Evolutionary conservation across 35 echinoderm and acorn worm species (phyloP), one percentile per base, ranked within the genome.

Genomic region (Strongylocentrotus purpuratus): DNA sequence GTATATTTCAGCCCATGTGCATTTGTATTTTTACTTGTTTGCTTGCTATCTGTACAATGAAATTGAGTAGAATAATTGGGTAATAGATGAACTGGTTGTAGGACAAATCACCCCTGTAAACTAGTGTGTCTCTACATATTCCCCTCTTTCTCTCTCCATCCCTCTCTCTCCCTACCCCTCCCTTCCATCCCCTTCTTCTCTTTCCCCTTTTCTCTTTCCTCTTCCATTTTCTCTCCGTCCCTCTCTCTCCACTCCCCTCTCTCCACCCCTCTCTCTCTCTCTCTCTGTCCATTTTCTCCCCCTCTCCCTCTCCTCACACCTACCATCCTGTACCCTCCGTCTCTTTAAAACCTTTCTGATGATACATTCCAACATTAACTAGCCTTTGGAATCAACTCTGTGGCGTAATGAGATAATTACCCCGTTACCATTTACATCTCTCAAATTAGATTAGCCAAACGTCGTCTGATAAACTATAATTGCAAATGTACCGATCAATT

Each of bases 381-480:
- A 78, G 65, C 65, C 20, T 78, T 7, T 25, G 25, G 65, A 78
- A n/a, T 78, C 20, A n/a, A 78, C 22, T 78, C 22, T 78, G 20
- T n/a, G 65, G 65, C 65, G 7, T 78, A 78, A 78, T 78, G 65
- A 78, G 65, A 78, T 78, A n/a, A 78, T 78, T 78, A n/a, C 65
- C 28, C 22, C n/a, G 22, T 28, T 78, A 28, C 28, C 20, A 78
- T 78, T 78, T 28, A 78, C 22, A 78, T 78, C 65, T 78, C 65
- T n/a, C 20, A 78, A 78, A 78, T 78, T 78, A 78, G 65, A 78
- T 78, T 78, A 78, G 28, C 4, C 25, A 28, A 55, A 78, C 65
- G 25, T 22, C 28, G 5, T 7, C 22, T 5, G 65, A 78, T 78
- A n/a, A 78, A 78, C 20, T 15, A 78, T 78, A n/a, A 78, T 78